Evolutionary conservation across 2,797 vertebrate species (phyloP), one percentile per base, ranked within the genome.

Genomic region (Anguilla pacifica): DNA sequence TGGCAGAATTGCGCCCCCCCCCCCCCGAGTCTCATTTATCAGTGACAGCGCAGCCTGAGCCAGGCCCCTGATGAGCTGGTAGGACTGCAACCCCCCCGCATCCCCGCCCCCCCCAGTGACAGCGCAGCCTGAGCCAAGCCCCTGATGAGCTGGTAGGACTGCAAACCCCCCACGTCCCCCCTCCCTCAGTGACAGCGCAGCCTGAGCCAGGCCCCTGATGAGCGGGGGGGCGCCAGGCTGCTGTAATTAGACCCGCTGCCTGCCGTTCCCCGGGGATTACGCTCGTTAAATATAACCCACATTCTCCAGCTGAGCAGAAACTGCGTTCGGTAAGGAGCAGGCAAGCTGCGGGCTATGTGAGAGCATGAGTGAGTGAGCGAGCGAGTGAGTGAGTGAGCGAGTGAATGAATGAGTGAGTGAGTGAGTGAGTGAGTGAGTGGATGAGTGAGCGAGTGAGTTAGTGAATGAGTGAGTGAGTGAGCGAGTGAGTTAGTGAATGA

Each of bases 251-350:
- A 85, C 59, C 6, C 84, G 1, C 84, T 13, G 53, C 19, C 15
- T 22, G 83, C 35, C 84, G 57, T 64, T 59, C 84, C 84, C 59
- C 0, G 15, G 55, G 84, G 84, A 61, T 85, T 64, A 61, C 83
- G 19, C 35, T 17, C 6, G 84, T 85, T 85, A 85, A 85, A 85
- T 85, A 85, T 85, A 85, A 39, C 57, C 59, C 84, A 67, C 31
- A 61, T 64, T 39, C 55, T 39, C 57, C 31, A 25, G 84, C 84
- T 85, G 43, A 85, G 55, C 84, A 64, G 61, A 85, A 85, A 4
- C 11, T 0, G 35, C 53, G 43, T 77, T 35, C 74, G 13, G 2
- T 31, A 9, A n/a, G 61, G 31, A 3, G 84, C 6, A 4, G 15
- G 19, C 61, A 39, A 15, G 39, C 15, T 13, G 61, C 15, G 57